Percentiles rank a stretch among this genome's conserved stretches.
These are phyloP conservation scores for Cyprinodon diabolis DNA, from an alignment of 2,797 vertebrate species.

Conservation along the genomic window DNA sequence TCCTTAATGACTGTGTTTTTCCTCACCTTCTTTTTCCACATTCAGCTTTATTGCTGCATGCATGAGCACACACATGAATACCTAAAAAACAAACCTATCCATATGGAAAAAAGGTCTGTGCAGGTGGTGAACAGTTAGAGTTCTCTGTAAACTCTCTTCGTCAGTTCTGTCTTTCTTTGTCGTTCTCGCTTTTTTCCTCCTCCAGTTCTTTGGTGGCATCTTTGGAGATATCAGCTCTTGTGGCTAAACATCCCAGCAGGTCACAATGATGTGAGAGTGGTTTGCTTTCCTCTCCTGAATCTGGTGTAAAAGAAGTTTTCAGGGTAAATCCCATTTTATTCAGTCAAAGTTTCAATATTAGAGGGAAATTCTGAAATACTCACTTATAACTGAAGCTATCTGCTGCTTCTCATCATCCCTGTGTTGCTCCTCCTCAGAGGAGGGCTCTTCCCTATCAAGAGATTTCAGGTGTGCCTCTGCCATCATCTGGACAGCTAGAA, in stretches of 20 bases:
- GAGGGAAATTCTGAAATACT: not conserved
- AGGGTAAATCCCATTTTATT: not conserved
- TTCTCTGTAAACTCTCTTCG: conserved; percentile 17
- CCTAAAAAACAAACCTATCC: conserved; percentile 29
- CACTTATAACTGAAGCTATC: conserved; percentile 48
- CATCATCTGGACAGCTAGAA: conserved; percentile 88
- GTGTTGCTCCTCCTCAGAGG: conserved; percentile 70
- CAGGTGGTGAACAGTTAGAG: conserved; percentile 8
- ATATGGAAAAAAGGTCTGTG: conserved; percentile 10
- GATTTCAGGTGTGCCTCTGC: conserved; percentile 85
- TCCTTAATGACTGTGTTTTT: conserved; percentile 19
- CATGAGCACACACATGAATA: conserved; percentile 32
- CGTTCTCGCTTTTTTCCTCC: conserved; percentile 53
- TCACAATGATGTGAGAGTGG: conserved; percentile 19
- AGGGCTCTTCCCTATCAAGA: conserved; percentile 68
- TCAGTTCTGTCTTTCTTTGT: conserved; percentile 3
- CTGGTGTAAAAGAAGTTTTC: conserved; percentile 43
- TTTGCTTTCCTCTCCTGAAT: conserved; percentile 35
- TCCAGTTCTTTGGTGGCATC: conserved; percentile 40
- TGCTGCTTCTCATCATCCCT: conserved; percentile 61
- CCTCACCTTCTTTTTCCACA: conserved; percentile 20
- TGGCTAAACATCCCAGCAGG: conserved; percentile 31
- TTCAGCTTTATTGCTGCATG: conserved; percentile 17
- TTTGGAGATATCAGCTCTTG: conserved; percentile 17
- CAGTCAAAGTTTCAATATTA: not conserved